phyloP scores from a whole-genome alignment of 2,113 vertebrate species.

The Catharus bicknelli region DNA sequence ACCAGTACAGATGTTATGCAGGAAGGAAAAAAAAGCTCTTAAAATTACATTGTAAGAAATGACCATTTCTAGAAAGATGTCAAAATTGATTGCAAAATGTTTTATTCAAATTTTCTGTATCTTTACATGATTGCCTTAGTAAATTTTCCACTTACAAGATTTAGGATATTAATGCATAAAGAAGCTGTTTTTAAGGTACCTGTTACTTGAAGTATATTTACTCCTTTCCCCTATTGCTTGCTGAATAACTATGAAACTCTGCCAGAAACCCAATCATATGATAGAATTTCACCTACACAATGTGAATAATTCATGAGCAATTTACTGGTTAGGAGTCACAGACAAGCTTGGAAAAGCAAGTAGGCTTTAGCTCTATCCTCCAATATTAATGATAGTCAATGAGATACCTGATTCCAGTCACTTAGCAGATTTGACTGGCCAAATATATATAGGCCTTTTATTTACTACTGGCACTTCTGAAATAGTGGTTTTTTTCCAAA shows the following conservation, averaged over 20 bases:
- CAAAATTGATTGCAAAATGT: neutral
- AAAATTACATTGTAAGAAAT: neutral
- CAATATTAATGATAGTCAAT: neutral
- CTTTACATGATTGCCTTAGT: neutral
- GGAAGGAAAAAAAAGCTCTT: neutral
- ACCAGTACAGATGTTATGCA: neutral
- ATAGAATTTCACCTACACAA: neutral
- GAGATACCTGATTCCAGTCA: neutral
- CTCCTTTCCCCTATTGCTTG: neutral
- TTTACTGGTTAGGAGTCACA: neutral
- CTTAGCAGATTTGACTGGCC: neutral
- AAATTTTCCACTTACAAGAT: neutral
- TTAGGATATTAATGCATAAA: neutral
- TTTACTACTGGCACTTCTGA: neutral
- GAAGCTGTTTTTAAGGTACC: neutral
- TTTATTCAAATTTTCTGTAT: neutral
- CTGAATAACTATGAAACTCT: neutral
- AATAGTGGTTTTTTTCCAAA: neutral
- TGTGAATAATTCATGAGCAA: neutral
- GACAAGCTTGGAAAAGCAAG: neutral
- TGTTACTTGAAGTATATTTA: conserved; percentile 5
- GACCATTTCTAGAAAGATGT: neutral
- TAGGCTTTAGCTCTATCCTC: neutral
- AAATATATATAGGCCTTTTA: neutral
- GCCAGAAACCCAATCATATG: neutral